A percentile compares a stretch with the other conserved stretches of the same genome.
Conservation (phyloP, 2,888 invertebrate genomes). For the Cotesia congregata region DNA sequence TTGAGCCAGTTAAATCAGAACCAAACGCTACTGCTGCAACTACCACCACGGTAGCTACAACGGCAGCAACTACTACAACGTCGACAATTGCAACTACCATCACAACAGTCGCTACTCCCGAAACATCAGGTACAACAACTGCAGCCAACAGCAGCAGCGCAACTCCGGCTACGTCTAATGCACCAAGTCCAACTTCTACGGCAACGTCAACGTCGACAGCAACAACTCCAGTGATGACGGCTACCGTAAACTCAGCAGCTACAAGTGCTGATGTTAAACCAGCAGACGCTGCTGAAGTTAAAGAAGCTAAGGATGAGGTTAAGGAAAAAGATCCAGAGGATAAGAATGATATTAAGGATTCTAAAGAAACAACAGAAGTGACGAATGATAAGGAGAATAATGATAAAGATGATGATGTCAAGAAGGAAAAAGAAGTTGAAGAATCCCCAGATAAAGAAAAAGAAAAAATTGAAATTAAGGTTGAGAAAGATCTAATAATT, state of each 20-base stretch:
- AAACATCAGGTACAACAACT: slow-evolving; percentile 50
- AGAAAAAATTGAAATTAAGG: slow-evolving; percentile 65
- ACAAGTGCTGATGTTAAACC: slow-evolving; percentile 47
- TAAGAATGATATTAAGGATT: slow-evolving; percentile 61
- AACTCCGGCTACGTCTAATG: slow-evolving; percentile 75
- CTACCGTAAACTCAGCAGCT: slow-evolving; percentile 62
- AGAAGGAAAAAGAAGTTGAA: slow-evolving; percentile 63
- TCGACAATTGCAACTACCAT: slow-evolving; percentile 49
- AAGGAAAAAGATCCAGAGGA: slow-evolving; percentile 64
- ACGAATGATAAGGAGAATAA: slow-evolving; percentile 59
- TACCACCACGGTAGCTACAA: slow-evolving; percentile 58
- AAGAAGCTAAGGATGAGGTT: slow-evolving; percentile 60
- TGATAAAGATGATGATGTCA: slow-evolving; percentile 69
- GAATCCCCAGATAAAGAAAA: slow-evolving; percentile 57
- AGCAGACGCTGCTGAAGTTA: slow-evolving; percentile 56
- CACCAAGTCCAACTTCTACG: slow-evolving; percentile 82
- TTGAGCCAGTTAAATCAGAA: slow-evolving; percentile 75
- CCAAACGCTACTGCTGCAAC: slow-evolving; percentile 51
- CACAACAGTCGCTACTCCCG: slow-evolving; percentile 55
- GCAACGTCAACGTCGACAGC: slow-evolving; percentile 74
- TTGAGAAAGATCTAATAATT: slow-evolving; percentile 69
- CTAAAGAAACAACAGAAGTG: slow-evolving; percentile 62
- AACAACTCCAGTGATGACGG: slow-evolving; percentile 70
- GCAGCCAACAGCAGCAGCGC: slow-evolving; percentile 64
- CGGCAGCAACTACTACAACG: slow-evolving; percentile 54